A percentile compares a stretch with the other conserved stretches of the same genome.
Evolutionary conservation across 2,113 vertebrate species (phyloP).

Genomic region (Callionymus lyra): DNA sequence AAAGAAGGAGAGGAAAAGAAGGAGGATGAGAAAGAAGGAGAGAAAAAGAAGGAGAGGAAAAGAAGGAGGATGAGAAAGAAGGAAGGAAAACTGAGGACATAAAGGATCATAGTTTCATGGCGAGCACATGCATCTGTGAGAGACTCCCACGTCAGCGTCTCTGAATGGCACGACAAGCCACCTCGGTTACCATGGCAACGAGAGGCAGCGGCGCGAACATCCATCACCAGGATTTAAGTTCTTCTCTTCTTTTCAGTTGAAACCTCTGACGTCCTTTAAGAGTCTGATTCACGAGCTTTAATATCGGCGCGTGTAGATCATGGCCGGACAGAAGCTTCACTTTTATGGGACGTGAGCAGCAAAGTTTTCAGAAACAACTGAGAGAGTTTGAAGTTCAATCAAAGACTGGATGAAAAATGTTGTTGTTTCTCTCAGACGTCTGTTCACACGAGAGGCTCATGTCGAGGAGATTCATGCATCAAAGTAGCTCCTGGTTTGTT

Average conservation of each 20-base stretch:
- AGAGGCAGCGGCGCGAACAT: constrained; percentile 55
- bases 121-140: constrained; percentile 25
- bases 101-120: constrained; percentile 1
- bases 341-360: constrained; percentile 4
- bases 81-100: too few species aligned
- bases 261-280: constrained; percentile 44
- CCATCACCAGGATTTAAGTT: constrained; percentile 62
- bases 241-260: constrained; percentile 24
- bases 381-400: not conserved
- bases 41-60: too few species aligned
- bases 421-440: not conserved
- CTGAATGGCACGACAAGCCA: constrained; percentile 57
- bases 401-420: not conserved
- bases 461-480: constrained; percentile 12
- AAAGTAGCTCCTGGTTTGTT: constrained; percentile 19
- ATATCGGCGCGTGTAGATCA: constrained; percentile 42
- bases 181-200: constrained; percentile 64
- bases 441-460: not conserved
- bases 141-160: constrained; percentile 49
- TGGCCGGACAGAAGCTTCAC: not conserved
- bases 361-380: constrained; percentile 1
- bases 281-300: constrained; percentile 54
- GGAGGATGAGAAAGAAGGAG: too few species aligned
- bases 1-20: too few species aligned
- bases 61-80: too few species aligned